Conservation (phyloP, 2,113 vertebrate species). For the Heptranchias perlo region DNA sequence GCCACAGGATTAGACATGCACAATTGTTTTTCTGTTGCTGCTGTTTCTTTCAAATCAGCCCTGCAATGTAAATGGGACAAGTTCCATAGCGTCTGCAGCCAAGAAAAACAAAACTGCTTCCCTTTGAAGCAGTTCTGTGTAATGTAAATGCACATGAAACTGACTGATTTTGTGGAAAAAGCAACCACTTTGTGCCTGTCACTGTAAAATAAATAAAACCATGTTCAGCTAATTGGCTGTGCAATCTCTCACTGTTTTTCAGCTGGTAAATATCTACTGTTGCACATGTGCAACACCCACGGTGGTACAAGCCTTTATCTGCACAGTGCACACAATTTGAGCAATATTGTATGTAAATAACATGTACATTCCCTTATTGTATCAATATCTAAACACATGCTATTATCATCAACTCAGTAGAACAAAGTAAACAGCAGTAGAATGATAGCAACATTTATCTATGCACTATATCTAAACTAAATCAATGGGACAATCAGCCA, state of each 20-base stretch:
- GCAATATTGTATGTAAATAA: background rate
- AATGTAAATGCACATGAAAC: background rate
- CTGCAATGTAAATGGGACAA: background rate
- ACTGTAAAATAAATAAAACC: background rate
- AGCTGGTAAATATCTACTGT: background rate
- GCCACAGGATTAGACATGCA: background rate
- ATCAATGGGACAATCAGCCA: background rate
- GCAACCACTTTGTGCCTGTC: background rate
- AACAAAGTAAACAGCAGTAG: background rate
- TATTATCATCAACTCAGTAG: background rate
- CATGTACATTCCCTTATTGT: background rate
- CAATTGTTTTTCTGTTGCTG: background rate
- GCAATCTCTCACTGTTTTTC: background rate
- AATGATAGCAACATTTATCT: slow-evolving; percentile 3
- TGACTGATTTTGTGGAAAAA: background rate
- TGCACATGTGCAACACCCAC: background rate
- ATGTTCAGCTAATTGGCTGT: background rate
- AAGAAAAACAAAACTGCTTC: background rate
- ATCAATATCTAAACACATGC: background rate
- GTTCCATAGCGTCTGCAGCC: background rate
- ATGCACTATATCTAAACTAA: background rate
- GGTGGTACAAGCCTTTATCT: background rate
- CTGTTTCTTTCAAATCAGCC: background rate
- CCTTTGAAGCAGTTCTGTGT: background rate
- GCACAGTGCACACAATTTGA: background rate